phyloP scores from a whole-genome alignment of 2,113 vertebrate genomes.

The Dryoscopus gambensis region DNA sequence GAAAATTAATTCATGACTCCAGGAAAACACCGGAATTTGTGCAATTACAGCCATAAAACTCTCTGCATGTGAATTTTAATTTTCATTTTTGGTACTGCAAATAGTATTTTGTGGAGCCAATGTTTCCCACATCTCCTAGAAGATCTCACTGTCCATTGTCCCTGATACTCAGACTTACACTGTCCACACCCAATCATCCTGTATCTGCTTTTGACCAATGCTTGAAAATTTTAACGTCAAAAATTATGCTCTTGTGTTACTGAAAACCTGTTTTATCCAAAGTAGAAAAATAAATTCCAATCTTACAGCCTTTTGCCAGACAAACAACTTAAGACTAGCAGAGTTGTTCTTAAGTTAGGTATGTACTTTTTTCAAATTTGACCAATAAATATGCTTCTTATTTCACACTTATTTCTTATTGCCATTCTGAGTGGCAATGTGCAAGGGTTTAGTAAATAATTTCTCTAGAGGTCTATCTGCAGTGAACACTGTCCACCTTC shows the following conservation, averaged over 20 bases:
- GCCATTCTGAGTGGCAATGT: not conserved
- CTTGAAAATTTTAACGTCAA: not conserved
- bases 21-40: conserved; percentile 59
- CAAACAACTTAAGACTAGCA: not conserved
- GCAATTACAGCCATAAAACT: conserved; percentile 2
- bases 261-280: not conserved
- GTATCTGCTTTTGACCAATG: not conserved
- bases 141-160: not conserved
- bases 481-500: not conserved
- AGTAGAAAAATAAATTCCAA: not conserved
- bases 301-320: not conserved
- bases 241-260: not conserved
- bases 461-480: not conserved
- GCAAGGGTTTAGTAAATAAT: not conserved
- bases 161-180: not conserved
- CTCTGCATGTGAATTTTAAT: conserved; percentile 29
- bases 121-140: conserved; percentile 44
- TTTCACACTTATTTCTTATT: too few relatives aligned
- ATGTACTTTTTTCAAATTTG: not conserved
- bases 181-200: not conserved
- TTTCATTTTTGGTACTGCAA: conserved; percentile 53
- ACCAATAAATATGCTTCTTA: not conserved
- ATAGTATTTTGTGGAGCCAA: not conserved
- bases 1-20: conserved; percentile 63
- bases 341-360: not conserved